Evolutionary conservation across 2,797 vertebrate species (phyloP).

Genomic region (Halcyon badia): DNA sequence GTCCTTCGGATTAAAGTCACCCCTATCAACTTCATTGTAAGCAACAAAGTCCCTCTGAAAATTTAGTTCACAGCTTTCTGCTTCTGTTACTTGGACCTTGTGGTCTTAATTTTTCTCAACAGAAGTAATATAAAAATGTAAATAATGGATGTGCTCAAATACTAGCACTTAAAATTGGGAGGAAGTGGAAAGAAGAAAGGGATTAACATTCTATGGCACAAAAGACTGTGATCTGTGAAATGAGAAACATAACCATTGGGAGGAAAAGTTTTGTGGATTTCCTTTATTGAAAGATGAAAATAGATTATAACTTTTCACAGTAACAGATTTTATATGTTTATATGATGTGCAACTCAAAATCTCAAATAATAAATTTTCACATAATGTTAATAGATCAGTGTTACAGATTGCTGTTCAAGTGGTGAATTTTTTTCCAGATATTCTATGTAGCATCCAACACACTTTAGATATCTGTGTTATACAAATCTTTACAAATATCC

Average conservation of each 20-base stretch:
- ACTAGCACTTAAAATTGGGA: background rate
- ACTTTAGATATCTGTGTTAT: background rate
- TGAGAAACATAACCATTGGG: background rate
- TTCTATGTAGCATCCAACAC: background rate
- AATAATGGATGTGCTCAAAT: background rate
- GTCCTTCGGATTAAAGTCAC: background rate
- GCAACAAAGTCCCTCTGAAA: background rate
- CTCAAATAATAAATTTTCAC: background rate
- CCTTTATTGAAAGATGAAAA: background rate
- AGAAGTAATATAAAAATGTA: background rate
- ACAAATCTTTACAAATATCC: background rate
- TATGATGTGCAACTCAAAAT: background rate
- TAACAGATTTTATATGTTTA: background rate
- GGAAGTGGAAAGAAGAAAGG: background rate
- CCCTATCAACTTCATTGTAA: background rate
- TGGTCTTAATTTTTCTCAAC: background rate
- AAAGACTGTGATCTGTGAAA: background rate
- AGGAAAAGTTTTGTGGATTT: background rate
- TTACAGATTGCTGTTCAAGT: background rate
- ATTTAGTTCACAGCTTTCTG: background rate
- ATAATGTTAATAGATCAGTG: background rate
- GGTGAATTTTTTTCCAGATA: fast-evolving
- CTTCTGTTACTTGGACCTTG: background rate
- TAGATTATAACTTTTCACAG: background rate
- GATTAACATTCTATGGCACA: background rate